Evolutionary conservation across 2,113 vertebrate species (phyloP).

Genomic region (Urocynchramus pylzowi): DNA sequence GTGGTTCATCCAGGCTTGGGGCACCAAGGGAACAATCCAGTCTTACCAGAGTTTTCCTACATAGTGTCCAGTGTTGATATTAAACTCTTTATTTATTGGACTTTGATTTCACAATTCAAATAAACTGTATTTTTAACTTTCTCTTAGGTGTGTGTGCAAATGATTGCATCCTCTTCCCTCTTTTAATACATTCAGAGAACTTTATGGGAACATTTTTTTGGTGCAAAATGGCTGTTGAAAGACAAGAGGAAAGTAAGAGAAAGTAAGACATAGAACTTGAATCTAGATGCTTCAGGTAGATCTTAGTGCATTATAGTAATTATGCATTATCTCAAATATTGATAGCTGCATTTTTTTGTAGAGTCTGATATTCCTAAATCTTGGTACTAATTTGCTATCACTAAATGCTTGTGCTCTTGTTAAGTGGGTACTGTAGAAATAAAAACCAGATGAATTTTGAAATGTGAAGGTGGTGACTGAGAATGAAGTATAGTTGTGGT

Average conservation of each 20-base stretch:
- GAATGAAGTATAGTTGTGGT: fast-evolving
- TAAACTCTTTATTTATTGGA: background rate
- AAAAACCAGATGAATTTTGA: background rate
- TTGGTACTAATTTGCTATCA: background rate
- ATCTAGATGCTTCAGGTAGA: background rate
- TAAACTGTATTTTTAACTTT: conserved; percentile 35
- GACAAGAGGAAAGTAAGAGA: background rate
- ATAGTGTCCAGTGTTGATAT: background rate
- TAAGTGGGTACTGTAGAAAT: background rate
- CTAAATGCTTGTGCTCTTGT: background rate
- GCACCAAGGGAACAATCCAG: background rate
- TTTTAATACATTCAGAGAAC: background rate
- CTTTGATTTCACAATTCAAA: conserved; percentile 5
- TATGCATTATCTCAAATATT: background rate
- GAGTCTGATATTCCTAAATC: background rate
- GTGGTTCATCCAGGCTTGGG: background rate
- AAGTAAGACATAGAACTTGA: background rate
- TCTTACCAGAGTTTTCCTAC: background rate
- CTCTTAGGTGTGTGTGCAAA: background rate
- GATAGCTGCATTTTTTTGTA: background rate
- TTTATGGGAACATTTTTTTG: background rate
- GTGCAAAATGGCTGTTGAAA: background rate
- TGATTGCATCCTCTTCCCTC: background rate
- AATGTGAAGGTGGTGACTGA: background rate
- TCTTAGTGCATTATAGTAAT: background rate